Evolutionary conservation across 2,888 invertebrate genomes (phyloP), one percentile per base, ranked within the genome.

Genomic region (Serrognathus titanus): DNA sequence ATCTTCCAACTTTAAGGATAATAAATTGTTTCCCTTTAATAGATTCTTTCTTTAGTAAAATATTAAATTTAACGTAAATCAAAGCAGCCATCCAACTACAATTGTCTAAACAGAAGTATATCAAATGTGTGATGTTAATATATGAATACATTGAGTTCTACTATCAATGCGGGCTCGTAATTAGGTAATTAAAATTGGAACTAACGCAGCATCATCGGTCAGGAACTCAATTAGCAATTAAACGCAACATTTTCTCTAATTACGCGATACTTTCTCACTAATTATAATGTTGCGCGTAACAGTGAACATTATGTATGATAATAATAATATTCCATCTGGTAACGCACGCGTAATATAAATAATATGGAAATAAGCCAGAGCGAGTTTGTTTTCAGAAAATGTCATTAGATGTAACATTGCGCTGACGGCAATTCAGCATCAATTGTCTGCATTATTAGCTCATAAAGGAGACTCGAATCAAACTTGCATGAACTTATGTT

Each of bases 171-270:
- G 78, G 77, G 77, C 77, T 76, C 76, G 78, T 80, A 79, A 80
- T 79, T 80, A 79, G 78, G 78, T 78, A 78, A 79, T 80, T 80
- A 80, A 80, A 79, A 79, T 79, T 79, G 78, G 78, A 78, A 78
- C 78, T 78, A 59, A 62, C 61, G 63, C 61, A 75, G 75, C 78
- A 78, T 31, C 24, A 31, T 78, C 78, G 76, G 76, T 74, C 76
- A 76, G 78, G 78, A 78, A 79, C 78, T 79, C 79, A 79, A 79
- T 79, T 79, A 79, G 79, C 79, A 79, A 79, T 79, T 79, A 79
- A 79, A 79, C 78, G 78, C 77, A 76, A 79, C 78, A 79, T 79
- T 79, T 79, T 79, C 78, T 78, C 78, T 79, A 79, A 79, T 79
- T 79, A 79, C 78, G 55, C 60, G 76, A 79, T 78, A 78, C 76